phyloP scores from a whole-genome alignment of 2,888 invertebrate genomes.

The Lasioglossum morio region DNA sequence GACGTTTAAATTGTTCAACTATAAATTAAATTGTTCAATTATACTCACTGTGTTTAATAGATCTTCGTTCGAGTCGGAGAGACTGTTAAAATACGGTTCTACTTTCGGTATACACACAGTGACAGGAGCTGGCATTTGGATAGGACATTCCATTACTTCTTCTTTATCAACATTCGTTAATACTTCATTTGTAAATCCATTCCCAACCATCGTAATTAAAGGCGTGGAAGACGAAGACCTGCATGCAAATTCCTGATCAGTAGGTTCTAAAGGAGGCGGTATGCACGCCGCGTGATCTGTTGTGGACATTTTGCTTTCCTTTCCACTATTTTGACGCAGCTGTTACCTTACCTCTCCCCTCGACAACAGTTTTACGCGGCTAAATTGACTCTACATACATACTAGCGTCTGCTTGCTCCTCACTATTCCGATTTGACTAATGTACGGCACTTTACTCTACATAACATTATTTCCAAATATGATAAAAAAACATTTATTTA shows the following conservation, averaged over 20 bases:
- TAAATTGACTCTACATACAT: background rate
- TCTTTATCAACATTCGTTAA: background rate
- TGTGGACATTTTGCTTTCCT: constrained; percentile 35
- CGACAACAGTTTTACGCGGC: background rate
- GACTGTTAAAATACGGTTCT: constrained; percentile 34
- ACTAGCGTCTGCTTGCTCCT: background rate
- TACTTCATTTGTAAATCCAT: background rate
- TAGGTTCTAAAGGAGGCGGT: constrained; percentile 30
- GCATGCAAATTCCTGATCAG: constrained; percentile 26
- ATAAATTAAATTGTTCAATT: background rate
- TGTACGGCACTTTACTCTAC: background rate
- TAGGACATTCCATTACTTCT: background rate
- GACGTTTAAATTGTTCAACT: background rate
- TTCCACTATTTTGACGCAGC: constrained; percentile 9
- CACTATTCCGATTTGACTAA: background rate
- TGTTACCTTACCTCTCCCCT: background rate
- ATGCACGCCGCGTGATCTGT: background rate
- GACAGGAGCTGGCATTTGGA: background rate
- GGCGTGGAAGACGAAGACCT: constrained; percentile 16
- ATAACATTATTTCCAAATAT: background rate
- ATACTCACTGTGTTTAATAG: constrained; percentile 36
- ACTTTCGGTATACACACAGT: constrained; percentile 46
- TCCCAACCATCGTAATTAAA: constrained; percentile 35
- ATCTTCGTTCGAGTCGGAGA: constrained; percentile 17
- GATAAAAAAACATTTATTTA: background rate